phyloP scores from a whole-genome alignment of 2,888 invertebrate species.

The Tiphia femorata region DNA sequence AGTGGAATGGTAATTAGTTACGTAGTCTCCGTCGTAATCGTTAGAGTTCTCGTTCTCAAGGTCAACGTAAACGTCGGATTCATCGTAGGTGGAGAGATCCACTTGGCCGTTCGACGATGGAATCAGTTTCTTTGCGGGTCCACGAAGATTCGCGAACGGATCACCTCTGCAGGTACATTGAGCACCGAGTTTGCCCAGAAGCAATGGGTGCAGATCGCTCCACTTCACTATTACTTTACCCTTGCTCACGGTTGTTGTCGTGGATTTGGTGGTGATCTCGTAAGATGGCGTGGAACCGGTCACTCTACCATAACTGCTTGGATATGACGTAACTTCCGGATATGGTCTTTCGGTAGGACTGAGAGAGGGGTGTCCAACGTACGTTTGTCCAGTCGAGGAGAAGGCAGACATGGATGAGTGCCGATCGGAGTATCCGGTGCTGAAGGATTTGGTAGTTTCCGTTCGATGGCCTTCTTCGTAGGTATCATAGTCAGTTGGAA shows the following conservation, averaged over 20 bases:
- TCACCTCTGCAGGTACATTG: conserved; percentile 76
- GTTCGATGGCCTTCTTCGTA: conserved; percentile 21
- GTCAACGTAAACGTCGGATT: conserved; percentile 64
- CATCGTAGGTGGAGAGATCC: conserved; percentile 63
- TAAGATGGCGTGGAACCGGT: conserved; percentile 37
- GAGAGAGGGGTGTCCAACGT: not conserved
- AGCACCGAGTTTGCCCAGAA: conserved; percentile 79
- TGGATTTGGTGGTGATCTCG: conserved; percentile 43
- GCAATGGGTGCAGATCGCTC: conserved; percentile 79
- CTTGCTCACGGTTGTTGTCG: conserved; percentile 53
- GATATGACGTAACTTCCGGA: conserved; percentile 47
- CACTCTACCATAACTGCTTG: conserved; percentile 37
- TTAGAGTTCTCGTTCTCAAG: conserved; percentile 46
- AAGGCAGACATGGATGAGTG: conserved; percentile 17
- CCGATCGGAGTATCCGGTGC: conserved; percentile 15
- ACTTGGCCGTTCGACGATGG: conserved; percentile 59
- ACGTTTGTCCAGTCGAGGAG: conserved; percentile 6
- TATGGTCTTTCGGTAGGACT: not conserved
- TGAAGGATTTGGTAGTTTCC: conserved; percentile 17
- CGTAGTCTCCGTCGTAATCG: conserved; percentile 32
- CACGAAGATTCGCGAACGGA: conserved; percentile 61
- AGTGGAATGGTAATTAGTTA: conserved; percentile 6
- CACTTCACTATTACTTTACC: conserved; percentile 76
- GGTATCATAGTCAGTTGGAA: conserved; percentile 43
- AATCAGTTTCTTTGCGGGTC: conserved; percentile 53